Conservation (phyloP, 2,888 invertebrate species). For the Petrophora chlorosata region DNA sequence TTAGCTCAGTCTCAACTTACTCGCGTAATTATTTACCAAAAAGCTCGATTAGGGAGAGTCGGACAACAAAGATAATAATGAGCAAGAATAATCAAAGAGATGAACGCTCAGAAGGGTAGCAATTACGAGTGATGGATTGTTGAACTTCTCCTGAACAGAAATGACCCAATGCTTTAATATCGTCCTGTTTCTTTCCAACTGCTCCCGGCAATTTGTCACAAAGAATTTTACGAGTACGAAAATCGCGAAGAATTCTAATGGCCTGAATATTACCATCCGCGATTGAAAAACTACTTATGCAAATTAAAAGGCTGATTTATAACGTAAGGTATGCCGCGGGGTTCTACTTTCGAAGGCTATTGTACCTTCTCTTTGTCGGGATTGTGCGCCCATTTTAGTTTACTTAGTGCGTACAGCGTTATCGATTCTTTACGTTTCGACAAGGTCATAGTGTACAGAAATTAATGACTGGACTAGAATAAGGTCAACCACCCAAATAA, state of each 20-base stretch:
- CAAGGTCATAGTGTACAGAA: slow-evolving; percentile 13
- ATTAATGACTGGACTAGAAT: slow-evolving; percentile 5
- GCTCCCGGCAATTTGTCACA: slow-evolving; percentile 65
- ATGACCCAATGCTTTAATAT: slow-evolving; percentile 71
- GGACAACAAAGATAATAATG: slow-evolving; percentile 36
- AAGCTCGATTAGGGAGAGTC: slow-evolving; percentile 33
- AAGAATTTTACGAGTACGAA: slow-evolving; percentile 38
- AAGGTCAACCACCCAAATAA: slow-evolving; percentile 6
- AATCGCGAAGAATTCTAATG: slow-evolving; percentile 27
- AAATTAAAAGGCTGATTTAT: slow-evolving; percentile 27
- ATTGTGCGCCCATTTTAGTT: slow-evolving; percentile 12
- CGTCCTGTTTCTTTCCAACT: slow-evolving; percentile 63
- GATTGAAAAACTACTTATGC: slow-evolving; percentile 30
- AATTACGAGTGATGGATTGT: slow-evolving; percentile 77
- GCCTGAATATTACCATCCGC: slow-evolving; percentile 20
- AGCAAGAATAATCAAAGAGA: slow-evolving; percentile 64
- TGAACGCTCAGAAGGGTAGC: slow-evolving; percentile 63
- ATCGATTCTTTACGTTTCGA: slow-evolving; percentile 15
- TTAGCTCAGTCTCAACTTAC: slow-evolving; percentile 25
- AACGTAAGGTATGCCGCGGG: slow-evolving; percentile 3
- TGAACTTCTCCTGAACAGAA: slow-evolving; percentile 62
- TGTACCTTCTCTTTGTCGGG: slow-evolving; percentile 14
- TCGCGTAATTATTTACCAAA: slow-evolving; percentile 24
- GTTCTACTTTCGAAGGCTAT: neutral
- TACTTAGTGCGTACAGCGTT: slow-evolving; percentile 13